phyloP scores from a whole-genome alignment of 1,140 invertebrate species.

The Metaphire vulgaris region DNA sequence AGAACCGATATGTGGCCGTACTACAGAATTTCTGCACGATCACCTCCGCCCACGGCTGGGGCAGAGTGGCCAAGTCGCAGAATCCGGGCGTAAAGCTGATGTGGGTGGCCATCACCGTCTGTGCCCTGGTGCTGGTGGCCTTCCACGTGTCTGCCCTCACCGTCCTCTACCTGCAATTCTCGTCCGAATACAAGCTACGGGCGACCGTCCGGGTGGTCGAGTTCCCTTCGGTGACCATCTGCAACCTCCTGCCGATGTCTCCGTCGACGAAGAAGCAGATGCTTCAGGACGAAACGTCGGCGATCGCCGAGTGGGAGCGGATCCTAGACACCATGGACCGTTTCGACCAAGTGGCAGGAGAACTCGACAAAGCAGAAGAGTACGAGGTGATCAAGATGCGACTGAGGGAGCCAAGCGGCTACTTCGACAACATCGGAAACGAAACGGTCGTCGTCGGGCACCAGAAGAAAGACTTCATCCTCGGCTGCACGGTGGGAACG shows the following conservation, averaged over 20 bases:
- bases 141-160: not conserved
- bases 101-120: constrained; percentile 6
- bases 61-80: constrained; percentile 2
- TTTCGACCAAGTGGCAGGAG: not conserved
- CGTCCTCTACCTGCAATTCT: not conserved
- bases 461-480: constrained; percentile 1
- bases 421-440: constrained; percentile 9
- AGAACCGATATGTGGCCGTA: not conserved
- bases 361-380: not conserved
- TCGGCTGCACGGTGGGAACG: constrained; percentile 7
- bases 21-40: not conserved
- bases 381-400: not conserved
- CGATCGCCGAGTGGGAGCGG: not conserved
- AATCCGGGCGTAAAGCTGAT: not conserved
- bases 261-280: not conserved
- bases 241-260: constrained; percentile 10
- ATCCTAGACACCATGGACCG: not conserved
- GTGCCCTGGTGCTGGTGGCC: not conserved
- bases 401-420: not conserved
- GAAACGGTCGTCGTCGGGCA: not conserved
- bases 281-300: not conserved
- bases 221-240: constrained; percentile 10
- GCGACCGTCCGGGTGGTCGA: not conserved
- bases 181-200: not conserved
- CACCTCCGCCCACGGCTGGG: constrained; percentile 15